Evolutionary conservation across 1,140 invertebrate genomes (phyloP), one percentile per base, ranked within the genome.

Genomic region (Plectus sambesii): DNA sequence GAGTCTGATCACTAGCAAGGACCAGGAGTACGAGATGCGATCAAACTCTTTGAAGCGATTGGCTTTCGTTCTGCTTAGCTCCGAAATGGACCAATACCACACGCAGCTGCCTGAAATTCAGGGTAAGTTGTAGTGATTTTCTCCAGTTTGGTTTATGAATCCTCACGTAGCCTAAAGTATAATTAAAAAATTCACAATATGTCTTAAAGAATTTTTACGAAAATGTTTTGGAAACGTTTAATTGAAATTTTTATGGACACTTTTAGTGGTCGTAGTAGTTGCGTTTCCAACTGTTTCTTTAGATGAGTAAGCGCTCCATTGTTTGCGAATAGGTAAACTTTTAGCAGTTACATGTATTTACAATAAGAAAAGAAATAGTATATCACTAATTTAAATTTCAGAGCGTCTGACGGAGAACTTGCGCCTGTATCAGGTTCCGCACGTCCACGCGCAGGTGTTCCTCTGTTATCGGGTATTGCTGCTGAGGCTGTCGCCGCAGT

Each of bases 101-200:
- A 83, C 83, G 67, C 83, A 84, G 55, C 85, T 90, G 80, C 84
- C 85, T 12, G 87, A 90, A 66, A 89, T 93, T 62, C 87, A 89
- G 79, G 86, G 85, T 87, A 71, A 60, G 33, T 36, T 42, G 27
- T 24, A 39, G 30, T 33, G 30, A 33, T 33, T 33, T 12, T 33
- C 17, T 33, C 30, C 12, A 33, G 17, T 33, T 12, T 33, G 12
- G 30, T 12, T 17, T 33, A 33, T 17, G 6, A 19, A 4, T 23
- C n/a, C 20, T 24, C 23, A 47, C 49, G 6, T 26, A 47, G 25
- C 22, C 29, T 46, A 9, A 5, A 8, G 20, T 5, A 48, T 20
- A 22, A 17, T 24, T 17, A 12, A 8, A 1, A 23, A 9, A 6
- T 12, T 48, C 19, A 33, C 2, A 19, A 19, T n/a, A 47, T 46